These are phyloP conservation scores for Addax nasomaculatus DNA, from an alignment of 2,113 vertebrate species.

Conservation along the genomic window DNA sequence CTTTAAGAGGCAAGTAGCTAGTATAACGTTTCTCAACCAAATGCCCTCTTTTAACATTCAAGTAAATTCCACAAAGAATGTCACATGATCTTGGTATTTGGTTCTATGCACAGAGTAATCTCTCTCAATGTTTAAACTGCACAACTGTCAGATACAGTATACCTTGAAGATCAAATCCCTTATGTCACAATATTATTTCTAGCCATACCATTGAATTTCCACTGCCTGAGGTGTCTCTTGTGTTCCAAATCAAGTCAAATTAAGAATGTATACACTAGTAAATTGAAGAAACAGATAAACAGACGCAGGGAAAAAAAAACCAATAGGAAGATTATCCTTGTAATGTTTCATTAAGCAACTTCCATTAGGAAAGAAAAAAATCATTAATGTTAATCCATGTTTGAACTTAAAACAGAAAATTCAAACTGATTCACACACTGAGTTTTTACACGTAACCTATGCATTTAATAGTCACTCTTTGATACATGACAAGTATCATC, in stretches of 20 bases:
- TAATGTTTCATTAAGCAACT: constrained; percentile 71
- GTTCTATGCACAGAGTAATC: neutral
- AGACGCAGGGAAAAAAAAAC: constrained; percentile 31
- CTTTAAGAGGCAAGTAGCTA: neutral
- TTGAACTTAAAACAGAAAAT: constrained; percentile 82
- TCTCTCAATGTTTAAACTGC: constrained; percentile 17
- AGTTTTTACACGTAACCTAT: constrained; percentile 78
- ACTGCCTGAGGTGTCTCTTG: constrained; percentile 58
- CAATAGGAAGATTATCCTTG: constrained; percentile 59
- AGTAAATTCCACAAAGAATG: constrained; percentile 33
- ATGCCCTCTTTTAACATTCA: neutral
- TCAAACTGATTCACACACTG: constrained; percentile 75
- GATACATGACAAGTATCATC: constrained; percentile 78
- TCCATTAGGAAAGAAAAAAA: constrained; percentile 73
- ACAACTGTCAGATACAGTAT: neutral
- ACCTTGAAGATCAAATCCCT: constrained; percentile 43
- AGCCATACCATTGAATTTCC: constrained; percentile 40
- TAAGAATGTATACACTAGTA: constrained; percentile 40
- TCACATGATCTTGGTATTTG: neutral
- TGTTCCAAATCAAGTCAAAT: constrained; percentile 62
- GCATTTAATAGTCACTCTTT: constrained; percentile 80
- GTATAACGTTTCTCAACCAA: neutral
- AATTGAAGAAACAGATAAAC: constrained; percentile 60
- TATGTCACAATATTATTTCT: constrained; percentile 22
- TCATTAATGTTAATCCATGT: constrained; percentile 78